Evolutionary conservation across 2,113 vertebrate genomes (phyloP).

Genomic region (Ranitomeya imitator): DNA sequence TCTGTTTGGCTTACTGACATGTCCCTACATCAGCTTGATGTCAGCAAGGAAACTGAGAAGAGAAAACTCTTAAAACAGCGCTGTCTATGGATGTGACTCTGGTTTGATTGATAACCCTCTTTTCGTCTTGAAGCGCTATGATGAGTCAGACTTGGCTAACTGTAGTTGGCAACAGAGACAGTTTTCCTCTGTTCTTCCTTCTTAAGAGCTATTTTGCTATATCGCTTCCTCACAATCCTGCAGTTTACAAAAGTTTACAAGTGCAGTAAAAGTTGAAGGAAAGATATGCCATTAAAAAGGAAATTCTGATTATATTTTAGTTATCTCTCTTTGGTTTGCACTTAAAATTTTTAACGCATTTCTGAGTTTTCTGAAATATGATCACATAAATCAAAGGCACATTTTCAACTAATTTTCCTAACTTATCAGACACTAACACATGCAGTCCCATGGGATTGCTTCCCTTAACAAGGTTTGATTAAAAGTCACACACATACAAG

Average conservation of each 20-base stretch:
- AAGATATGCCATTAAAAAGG: not conserved
- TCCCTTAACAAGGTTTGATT: conserved; percentile 6
- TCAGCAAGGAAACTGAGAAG: too few species aligned
- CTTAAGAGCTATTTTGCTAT: too few species aligned
- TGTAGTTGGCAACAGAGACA: too few species aligned
- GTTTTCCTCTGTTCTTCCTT: too few species aligned
- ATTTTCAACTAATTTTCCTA: not conserved
- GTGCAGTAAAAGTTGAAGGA: not conserved
- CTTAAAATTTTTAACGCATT: not conserved
- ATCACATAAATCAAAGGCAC: not conserved
- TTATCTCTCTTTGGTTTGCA: not conserved
- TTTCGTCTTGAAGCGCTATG: too few species aligned
- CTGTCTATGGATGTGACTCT: too few species aligned
- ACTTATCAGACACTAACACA: conserved; percentile 1
- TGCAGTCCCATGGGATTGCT: not conserved
- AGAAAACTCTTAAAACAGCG: too few species aligned
- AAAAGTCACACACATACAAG: not conserved
- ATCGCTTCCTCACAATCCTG: too few species aligned
- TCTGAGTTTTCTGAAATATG: not conserved
- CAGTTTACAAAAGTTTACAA: not conserved
- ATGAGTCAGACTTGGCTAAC: too few species aligned
- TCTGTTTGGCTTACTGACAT: too few species aligned
- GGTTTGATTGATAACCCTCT: too few species aligned
- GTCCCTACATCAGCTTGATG: too few species aligned
- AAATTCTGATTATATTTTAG: not conserved